Base-by-base conservation (phyloP, 2,888 invertebrate species). In the Archips crataeganus region DNA sequence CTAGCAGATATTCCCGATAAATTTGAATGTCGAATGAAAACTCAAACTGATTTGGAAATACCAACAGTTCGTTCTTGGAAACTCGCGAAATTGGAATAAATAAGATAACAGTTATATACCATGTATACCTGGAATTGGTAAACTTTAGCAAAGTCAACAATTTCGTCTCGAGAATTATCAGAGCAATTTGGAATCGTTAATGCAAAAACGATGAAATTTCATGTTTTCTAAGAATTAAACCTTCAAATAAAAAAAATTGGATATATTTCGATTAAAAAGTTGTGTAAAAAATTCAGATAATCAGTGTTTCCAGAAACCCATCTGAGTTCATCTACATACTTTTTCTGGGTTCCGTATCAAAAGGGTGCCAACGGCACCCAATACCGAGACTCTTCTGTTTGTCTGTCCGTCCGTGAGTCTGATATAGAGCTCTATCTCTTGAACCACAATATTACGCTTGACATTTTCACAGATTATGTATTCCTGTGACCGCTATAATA, bases 31-130 rank as follows among this genome's bases (percentile, higher is more conserved):
- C 34, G 15, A 71, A 51, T 61, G 34, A 57, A 67, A 68, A 72
- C 47, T 68, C 63, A 68, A 68, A 63, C 73, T 73, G 72, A 73
- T 73, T 73, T 68, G 49, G 63, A 57, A 59, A 73, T 68, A 67
- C 47, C 67, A 39, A 57, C 32, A 59, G 65, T 13, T 23, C 8
- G 64, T 62, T 66, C 66, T 67, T 57, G 49, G 63, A 49, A 68
- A 68, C 72, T 68, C 49, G 72, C n/a, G n/a, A 63, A 62, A 23
- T 73, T 62, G 68, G 49, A n/a, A 57, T 73, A 68, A 68, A 72
- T 63, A 72, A 68, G 62, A 72, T 68, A 73, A 47, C 68, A 62
- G 62, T 62, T 23, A 51, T 65, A 42, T 66, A 51, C 42, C n/a
- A 54, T 23, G 51, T 51, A 15, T 61, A 15, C 45, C 61, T 68